Conservation (phyloP, 2,888 invertebrate genomes). For the Xanthostigma xanthostigma region DNA sequence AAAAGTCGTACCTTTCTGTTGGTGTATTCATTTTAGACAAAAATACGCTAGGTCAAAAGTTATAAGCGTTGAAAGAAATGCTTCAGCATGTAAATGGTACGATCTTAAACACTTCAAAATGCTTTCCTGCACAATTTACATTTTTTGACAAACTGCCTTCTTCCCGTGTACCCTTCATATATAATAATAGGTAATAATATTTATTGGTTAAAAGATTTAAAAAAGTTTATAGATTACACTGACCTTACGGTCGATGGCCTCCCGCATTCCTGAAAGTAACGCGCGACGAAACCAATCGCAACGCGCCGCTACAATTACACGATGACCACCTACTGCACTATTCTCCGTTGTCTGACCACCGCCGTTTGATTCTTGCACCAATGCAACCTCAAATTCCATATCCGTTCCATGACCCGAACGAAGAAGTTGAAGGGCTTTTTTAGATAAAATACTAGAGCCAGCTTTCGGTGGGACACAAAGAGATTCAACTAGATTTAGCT, state of each 20-base stretch:
- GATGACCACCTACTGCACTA: slow-evolving; percentile 35
- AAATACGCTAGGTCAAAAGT: too few relatives aligned
- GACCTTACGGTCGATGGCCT: slow-evolving; percentile 47
- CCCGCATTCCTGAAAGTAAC: slow-evolving; percentile 52
- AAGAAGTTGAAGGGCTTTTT: slow-evolving; percentile 39
- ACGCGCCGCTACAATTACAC: slow-evolving; percentile 48
- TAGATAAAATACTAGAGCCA: slow-evolving; percentile 38
- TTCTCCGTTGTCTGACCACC: neutral
- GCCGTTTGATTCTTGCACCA: neutral
- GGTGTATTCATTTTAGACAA: too few relatives aligned
- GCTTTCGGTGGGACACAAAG: slow-evolving; percentile 43
- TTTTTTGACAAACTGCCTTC: too few relatives aligned
- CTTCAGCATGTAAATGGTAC: too few relatives aligned
- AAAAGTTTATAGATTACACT: too few relatives aligned
- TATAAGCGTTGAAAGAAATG: too few relatives aligned
- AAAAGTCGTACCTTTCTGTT: too few relatives aligned
- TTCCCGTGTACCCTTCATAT: too few relatives aligned
- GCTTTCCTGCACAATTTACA: too few relatives aligned
- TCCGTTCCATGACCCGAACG: slow-evolving; percentile 39
- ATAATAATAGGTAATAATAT: too few relatives aligned
- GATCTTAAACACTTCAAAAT: too few relatives aligned
- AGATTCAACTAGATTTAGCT: slow-evolving; percentile 43
- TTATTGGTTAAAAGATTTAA: too few relatives aligned
- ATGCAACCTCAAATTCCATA: slow-evolving; percentile 45
- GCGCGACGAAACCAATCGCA: slow-evolving; percentile 58